These are phyloP conservation scores for Monochamus alternatus DNA, from an alignment of 2,888 invertebrate species.

Conservation along the genomic window DNA sequence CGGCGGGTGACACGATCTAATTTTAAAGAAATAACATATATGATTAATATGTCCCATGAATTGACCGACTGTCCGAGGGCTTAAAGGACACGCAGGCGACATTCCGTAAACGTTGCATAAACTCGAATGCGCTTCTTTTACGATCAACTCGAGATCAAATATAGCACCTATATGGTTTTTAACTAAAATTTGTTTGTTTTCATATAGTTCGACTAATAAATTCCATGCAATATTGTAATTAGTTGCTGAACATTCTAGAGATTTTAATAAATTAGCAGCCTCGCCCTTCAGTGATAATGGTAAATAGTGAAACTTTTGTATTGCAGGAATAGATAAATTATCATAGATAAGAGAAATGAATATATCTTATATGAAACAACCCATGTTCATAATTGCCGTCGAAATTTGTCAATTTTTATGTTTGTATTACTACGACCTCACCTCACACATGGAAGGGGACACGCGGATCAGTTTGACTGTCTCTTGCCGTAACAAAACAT, in stretches of 20 bases:
- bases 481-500: no score
- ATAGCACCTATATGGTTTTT: not conserved
- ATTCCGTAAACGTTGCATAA: slow-evolving; percentile 11
- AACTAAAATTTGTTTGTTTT: not conserved
- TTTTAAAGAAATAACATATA: slow-evolving; percentile 25
- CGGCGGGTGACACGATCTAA: slow-evolving; percentile 7
- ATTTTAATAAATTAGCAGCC: slow-evolving; percentile 10
- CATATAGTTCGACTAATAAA: not conserved
- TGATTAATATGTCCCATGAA: slow-evolving; percentile 18
- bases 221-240: slow-evolving; percentile 31
- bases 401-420: not conserved
- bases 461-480: no score
- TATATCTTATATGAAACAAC: slow-evolving; percentile 15
- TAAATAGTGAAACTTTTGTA: slow-evolving; percentile 31
- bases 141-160: slow-evolving; percentile 1
- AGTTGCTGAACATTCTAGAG: slow-evolving; percentile 17
- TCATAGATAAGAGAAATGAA: not conserved
- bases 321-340: not conserved
- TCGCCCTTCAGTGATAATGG: slow-evolving; percentile 7
- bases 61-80: slow-evolving; percentile 17
- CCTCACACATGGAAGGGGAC: no score
- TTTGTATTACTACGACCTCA: no score
- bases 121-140: slow-evolving; percentile 4
- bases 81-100: slow-evolving; percentile 3
- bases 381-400: not conserved